Evolutionary conservation across 2,797 vertebrate species (phyloP).

Genomic region (Cossypha polioptera): DNA sequence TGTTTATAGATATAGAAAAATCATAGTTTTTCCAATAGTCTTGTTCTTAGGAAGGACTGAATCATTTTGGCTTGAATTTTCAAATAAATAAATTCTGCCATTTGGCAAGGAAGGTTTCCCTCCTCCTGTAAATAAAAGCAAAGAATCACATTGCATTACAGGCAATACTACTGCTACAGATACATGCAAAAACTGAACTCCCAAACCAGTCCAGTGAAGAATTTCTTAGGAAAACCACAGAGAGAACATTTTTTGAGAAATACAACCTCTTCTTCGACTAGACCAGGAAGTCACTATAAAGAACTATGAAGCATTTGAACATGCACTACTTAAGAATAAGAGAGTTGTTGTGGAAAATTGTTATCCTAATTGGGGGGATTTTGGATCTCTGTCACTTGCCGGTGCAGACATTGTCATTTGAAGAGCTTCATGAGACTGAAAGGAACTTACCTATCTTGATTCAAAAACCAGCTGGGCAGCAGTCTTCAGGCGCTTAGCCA

Average conservation of each 20-base stretch:
- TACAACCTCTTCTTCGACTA: not conserved
- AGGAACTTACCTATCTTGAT: not conserved
- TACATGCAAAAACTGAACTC: not conserved
- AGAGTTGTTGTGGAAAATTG: not conserved
- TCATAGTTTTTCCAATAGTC: not conserved
- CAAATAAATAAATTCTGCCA: not conserved
- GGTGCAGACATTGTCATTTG: accelerated
- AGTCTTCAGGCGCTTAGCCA: not conserved
- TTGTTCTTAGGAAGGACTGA: not conserved
- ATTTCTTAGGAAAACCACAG: conserved; percentile 12
- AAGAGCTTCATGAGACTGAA: not conserved
- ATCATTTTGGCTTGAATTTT: not conserved
- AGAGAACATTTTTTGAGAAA: not conserved
- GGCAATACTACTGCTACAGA: not conserved
- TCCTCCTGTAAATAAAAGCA: not conserved
- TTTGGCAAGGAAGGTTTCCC: not conserved
- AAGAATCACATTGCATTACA: not conserved
- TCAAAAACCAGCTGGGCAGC: not conserved
- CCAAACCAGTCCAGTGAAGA: not conserved
- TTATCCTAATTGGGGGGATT: not conserved
- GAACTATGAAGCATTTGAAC: not conserved
- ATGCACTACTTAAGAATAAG: not conserved
- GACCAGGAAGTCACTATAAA: not conserved
- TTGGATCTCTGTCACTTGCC: not conserved
- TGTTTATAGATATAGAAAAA: not conserved